Base-by-base conservation (phyloP, 2,113 vertebrate species). In the Suricata suricatta region DNA sequence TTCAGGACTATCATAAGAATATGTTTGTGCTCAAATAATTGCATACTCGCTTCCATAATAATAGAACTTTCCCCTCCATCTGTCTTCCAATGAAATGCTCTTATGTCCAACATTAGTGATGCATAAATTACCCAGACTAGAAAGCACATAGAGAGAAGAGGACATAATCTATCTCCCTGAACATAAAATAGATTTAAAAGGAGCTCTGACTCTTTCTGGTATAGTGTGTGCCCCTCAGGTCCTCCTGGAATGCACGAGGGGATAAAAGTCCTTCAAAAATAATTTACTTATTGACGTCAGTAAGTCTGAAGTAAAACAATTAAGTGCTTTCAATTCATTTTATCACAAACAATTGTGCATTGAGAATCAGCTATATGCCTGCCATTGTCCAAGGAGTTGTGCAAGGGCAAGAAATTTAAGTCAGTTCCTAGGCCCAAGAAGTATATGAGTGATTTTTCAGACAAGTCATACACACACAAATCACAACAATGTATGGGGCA, bases 221-320 rank as follows among this genome's bases (percentile, higher is more conserved):
- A 72, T 13, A 60, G 2, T 63, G 38, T 83, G 15, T 97, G 82
- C 54, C 63, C 41, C 17, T 14, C 33, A 91, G 92, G 91, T 95
- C 93, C 68, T 88, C 87, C 92, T 47, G 13, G 85, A 97, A 77
- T 19, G 17, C 52, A 69, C 71, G 5, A 31, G 12, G 19, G 7
- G 44, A 27, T 69, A 92, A 92, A 93, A 69, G 23, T 25, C 50
- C 44, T 93, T 92, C 63, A 90, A 96, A 96, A 97, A 92, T 97
- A 90, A 94, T 94, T 95, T 80, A 38, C 69, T 90, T 77, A 93
- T 79, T 98, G 96, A 98, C 84, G 81, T 97, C 98, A 97, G 80
- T 38, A 85, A 94, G 84, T 90, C 95, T 90, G 90, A 96, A 97
- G 81, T 84, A 83, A 96, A 96, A 97, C 95, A 98, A 94, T 94